These are phyloP conservation scores for Nineta flava DNA, from an alignment of 2,888 invertebrate genomes.

Conservation along the genomic window DNA sequence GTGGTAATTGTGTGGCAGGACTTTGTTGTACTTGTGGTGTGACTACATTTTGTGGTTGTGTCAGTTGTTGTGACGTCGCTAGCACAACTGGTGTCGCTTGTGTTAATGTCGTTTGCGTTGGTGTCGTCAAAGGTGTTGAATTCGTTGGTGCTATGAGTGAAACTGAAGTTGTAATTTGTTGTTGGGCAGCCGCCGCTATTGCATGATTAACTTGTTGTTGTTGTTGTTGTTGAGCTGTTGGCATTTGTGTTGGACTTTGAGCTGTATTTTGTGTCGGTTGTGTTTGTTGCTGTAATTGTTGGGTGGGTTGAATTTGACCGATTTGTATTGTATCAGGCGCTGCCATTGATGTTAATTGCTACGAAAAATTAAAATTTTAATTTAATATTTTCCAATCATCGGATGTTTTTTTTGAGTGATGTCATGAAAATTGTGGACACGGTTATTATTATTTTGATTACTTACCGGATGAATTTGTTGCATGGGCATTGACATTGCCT, in stretches of 20 bases:
- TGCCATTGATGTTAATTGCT: conserved; percentile 33
- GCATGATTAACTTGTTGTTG: conserved; percentile 13
- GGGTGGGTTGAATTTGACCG: conserved; percentile 24
- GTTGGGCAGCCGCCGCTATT: background rate
- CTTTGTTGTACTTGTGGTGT: conserved; percentile 11
- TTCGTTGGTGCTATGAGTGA: background rate
- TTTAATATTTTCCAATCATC: background rate
- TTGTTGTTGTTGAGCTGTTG: conserved; percentile 18
- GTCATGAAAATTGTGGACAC: too few species aligned
- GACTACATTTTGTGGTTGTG: background rate
- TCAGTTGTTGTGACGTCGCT: conserved; percentile 12
- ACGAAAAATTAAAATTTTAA: conserved; percentile 4
- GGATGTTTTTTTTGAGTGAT: background rate
- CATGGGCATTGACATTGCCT: conserved; percentile 30
- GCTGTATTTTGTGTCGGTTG: conserved; percentile 24
- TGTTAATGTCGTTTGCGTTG: background rate
- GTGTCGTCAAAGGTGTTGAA: background rate
- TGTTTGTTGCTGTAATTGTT: conserved; percentile 20
- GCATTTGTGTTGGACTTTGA: conserved; percentile 18
- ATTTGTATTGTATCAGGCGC: conserved; percentile 30
- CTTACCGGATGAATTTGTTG: conserved; percentile 44
- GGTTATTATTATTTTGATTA: too few species aligned
- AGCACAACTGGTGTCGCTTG: conserved; percentile 12
- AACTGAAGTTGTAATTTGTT: background rate
- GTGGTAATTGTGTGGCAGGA: background rate